Conservation (phyloP, 2,113 vertebrate species). For the Varanus salvator region DNA sequence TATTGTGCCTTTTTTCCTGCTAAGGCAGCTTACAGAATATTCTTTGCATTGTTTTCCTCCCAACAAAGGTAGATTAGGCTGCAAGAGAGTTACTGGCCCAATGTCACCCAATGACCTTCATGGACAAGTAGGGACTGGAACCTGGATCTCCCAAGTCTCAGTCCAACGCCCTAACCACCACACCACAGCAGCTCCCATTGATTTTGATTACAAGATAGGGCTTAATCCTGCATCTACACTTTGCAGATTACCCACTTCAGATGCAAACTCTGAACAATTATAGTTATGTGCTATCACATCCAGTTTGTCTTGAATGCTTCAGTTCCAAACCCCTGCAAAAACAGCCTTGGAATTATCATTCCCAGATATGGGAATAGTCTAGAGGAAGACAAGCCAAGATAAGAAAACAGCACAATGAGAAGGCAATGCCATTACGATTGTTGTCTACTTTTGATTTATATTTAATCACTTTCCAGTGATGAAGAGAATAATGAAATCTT, state of each 20-base stretch:
- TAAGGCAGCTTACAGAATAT: too few species aligned
- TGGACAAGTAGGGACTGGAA: too few species aligned
- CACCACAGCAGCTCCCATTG: too few species aligned
- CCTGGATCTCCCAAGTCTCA: too few species aligned
- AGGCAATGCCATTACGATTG: not conserved
- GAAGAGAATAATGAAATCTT: not conserved
- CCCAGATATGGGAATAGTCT: not conserved
- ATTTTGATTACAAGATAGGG: not conserved
- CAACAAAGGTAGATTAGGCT: too few species aligned
- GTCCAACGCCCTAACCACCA: too few species aligned
- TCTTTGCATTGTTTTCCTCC: too few species aligned
- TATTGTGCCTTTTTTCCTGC: too few species aligned
- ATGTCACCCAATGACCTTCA: too few species aligned
- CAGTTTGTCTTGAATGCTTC: not conserved
- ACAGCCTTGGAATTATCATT: not conserved
- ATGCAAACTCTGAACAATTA: not conserved
- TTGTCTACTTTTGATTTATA: not conserved
- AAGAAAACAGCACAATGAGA: not conserved
- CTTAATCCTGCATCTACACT: not conserved
- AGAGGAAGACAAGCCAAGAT: not conserved
- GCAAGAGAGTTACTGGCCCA: too few species aligned
- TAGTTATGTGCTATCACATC: not conserved
- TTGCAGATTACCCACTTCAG: not conserved
- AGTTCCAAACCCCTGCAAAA: not conserved
- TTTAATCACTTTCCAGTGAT: not conserved